Conservation (phyloP, 1,140 invertebrate species). For the Psix sp. region DNA sequence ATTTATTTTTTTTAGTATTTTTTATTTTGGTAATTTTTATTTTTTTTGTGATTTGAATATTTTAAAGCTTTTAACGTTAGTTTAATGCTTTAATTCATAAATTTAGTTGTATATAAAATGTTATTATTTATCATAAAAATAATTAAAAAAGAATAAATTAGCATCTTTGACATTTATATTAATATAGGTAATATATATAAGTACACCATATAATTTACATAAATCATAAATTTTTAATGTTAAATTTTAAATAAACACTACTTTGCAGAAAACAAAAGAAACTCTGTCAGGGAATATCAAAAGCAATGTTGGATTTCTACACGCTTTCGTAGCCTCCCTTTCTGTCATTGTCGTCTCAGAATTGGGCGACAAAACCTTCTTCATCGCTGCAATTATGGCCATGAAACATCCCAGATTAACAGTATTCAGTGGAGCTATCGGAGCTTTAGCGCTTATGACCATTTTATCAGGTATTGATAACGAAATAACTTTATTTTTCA, state of each 20-base stretch:
- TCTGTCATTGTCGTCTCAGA: slow-evolving; percentile 98
- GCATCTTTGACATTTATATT: too few relatives aligned
- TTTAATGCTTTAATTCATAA: too few relatives aligned
- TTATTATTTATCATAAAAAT: too few relatives aligned
- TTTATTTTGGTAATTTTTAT: too few relatives aligned
- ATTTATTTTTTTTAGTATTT: too few relatives aligned
- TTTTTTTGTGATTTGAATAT: too few relatives aligned
- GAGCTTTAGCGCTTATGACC: slow-evolving; percentile 96
- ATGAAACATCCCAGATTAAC: slow-evolving; percentile 96
- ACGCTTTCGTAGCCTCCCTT: slow-evolving; percentile 95
- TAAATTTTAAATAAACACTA: too few relatives aligned
- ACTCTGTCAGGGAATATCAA: slow-evolving; percentile 15
- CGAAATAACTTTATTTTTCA: not conserved
- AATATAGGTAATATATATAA: not conserved
- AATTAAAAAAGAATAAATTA: too few relatives aligned
- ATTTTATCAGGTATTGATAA: slow-evolving; percentile 86
- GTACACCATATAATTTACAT: not conserved
- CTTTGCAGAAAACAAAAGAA: slow-evolving; percentile 41
- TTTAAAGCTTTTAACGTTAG: too few relatives aligned
- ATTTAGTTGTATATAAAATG: too few relatives aligned
- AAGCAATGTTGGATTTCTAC: slow-evolving; percentile 86
- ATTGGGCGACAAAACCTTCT: slow-evolving; percentile 99
- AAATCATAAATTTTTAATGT: slow-evolving; percentile 3
- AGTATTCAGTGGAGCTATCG: slow-evolving; percentile 95
- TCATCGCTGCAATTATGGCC: slow-evolving; percentile 99